A percentile compares a stretch with the other conserved stretches of the same genome.
phyloP scores from a whole-genome alignment of 1,140 invertebrate genomes.

The Ridgeia piscesae region DNA sequence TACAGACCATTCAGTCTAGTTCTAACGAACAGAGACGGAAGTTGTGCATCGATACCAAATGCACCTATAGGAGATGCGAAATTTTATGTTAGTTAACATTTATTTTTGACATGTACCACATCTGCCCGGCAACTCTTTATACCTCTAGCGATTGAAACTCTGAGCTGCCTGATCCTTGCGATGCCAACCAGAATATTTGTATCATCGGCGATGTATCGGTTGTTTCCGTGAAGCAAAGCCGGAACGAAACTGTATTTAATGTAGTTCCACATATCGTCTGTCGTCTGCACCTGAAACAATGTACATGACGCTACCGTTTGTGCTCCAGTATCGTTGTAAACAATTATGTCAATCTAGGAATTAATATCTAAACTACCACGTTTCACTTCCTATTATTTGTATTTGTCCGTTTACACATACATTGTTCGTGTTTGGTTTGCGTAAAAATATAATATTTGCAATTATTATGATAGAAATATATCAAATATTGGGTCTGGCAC shows the following conservation, averaged over 20 bases:
- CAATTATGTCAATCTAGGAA: neutral
- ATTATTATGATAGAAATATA: too few species aligned
- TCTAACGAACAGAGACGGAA: too few species aligned
- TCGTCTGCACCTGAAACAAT: neutral
- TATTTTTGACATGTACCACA: too few species aligned
- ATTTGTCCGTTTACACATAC: too few species aligned
- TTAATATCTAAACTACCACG: too few species aligned
- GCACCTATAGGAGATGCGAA: too few species aligned
- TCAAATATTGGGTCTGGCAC: too few species aligned
- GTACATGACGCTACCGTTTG: neutral
- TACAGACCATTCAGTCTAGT: too few species aligned
- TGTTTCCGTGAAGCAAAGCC: neutral
- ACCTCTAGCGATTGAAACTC: neutral
- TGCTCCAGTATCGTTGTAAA: neutral
- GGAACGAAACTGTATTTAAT: neutral
- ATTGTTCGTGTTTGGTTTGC: too few species aligned
- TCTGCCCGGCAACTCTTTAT: neutral
- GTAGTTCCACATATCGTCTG: neutral
- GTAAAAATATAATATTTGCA: neutral
- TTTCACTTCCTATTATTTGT: too few species aligned
- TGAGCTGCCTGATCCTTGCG: neutral
- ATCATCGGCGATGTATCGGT: neutral
- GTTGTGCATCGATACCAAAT: too few species aligned
- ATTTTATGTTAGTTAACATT: too few species aligned
- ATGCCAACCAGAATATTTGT: neutral